Conservation (phyloP, 2,888 invertebrate species). For the Thymelicus acteon region DNA sequence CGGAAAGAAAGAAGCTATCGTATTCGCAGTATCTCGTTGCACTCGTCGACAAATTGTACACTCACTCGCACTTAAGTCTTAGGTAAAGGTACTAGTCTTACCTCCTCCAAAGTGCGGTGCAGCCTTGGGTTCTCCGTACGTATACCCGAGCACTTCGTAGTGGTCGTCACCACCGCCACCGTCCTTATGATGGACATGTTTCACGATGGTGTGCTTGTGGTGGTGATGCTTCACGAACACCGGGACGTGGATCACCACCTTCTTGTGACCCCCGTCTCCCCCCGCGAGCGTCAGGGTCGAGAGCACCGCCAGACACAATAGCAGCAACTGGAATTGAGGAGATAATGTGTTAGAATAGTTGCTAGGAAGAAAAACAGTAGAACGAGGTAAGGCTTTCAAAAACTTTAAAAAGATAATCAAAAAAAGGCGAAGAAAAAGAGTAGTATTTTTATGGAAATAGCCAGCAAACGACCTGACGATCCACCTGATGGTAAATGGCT, state of each 20-base stretch:
- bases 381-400: no score
- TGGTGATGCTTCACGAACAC: slow-evolving; percentile 90
- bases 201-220: slow-evolving; percentile 91
- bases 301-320: slow-evolving; percentile 70
- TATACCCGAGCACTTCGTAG: slow-evolving; percentile 88
- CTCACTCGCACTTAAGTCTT: no score
- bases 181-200: slow-evolving; percentile 88
- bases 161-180: slow-evolving; percentile 85
- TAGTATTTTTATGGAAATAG: no score
- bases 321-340: slow-evolving; percentile 57
- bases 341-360: neutral
- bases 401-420: no score
- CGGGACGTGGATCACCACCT: slow-evolving; percentile 92
- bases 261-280: slow-evolving; percentile 86
- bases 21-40: no score
- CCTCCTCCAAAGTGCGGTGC: slow-evolving; percentile 78
- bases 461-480: no score
- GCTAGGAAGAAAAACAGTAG: neutral
- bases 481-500: no score
- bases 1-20: neutral
- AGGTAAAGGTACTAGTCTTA: no score
- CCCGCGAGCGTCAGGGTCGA: slow-evolving; percentile 66
- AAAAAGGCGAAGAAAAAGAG: no score
- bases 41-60: no score
- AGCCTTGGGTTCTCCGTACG: slow-evolving; percentile 86